Conservation (phyloP, 2,888 invertebrate species). For the Epinotia bilunana region DNA sequence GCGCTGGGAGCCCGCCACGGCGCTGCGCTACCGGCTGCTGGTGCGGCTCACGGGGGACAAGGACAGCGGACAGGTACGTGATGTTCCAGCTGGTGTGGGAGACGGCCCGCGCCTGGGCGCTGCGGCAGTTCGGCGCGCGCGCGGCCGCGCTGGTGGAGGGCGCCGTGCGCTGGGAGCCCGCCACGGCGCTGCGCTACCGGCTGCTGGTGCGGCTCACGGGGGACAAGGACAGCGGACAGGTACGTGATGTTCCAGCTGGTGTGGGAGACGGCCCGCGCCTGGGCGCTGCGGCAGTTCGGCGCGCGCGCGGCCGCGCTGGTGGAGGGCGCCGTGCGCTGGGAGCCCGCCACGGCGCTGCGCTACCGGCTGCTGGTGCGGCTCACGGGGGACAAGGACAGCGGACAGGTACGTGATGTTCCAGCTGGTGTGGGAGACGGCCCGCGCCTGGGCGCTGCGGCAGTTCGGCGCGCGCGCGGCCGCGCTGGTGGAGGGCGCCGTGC, state of each 20-base stretch:
- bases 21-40: conserved; percentile 66
- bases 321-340: conserved; percentile 73
- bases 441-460: conserved; percentile 59
- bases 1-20: conserved; percentile 69
- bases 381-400: conserved; percentile 2
- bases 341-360: conserved; percentile 65
- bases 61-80: neutral
- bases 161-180: conserved; percentile 71
- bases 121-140: conserved; percentile 49
- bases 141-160: conserved; percentile 61
- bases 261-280: conserved; percentile 56
- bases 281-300: conserved; percentile 54
- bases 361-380: conserved; percentile 63
- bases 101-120: conserved; percentile 58
- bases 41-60: conserved; percentile 49
- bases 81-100: conserved; percentile 57
- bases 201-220: conserved; percentile 57
- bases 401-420: conserved; percentile 43
- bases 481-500: conserved; percentile 69
- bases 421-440: conserved; percentile 58
- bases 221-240: conserved; percentile 3
- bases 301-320: conserved; percentile 50
- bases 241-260: conserved; percentile 54
- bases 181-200: conserved; percentile 64
- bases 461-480: conserved; percentile 37